Percentiles rank a stretch among this genome's conserved stretches.
Evolutionary conservation across 2,888 invertebrate species (phyloP).

Genomic region (Cephonodes hylas): DNA sequence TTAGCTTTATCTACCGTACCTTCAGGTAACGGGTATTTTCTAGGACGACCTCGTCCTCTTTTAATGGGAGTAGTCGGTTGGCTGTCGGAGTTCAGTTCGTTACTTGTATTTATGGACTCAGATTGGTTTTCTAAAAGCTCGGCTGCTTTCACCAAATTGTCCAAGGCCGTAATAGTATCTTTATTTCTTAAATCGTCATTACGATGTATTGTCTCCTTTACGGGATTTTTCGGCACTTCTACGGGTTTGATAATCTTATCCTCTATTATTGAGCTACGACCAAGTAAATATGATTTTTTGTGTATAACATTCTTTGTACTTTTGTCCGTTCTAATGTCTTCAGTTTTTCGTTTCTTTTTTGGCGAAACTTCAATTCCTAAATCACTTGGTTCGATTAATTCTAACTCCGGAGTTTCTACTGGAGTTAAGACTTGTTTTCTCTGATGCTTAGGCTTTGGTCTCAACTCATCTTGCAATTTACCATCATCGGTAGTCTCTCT

Average conservation of each 20-base stretch:
- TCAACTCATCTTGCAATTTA: slow-evolving; percentile 54
- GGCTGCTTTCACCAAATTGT: slow-evolving; percentile 73
- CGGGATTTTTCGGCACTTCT: slow-evolving; percentile 34
- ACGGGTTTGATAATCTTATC: slow-evolving; percentile 36
- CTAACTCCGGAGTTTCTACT: slow-evolving; percentile 68
- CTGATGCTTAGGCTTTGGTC: slow-evolving; percentile 68
- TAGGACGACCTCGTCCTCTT: slow-evolving; percentile 70
- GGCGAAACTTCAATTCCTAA: slow-evolving; percentile 59
- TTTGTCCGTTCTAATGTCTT: slow-evolving; percentile 58
- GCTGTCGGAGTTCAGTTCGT: slow-evolving; percentile 34
- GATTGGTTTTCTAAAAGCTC: slow-evolving; percentile 70
- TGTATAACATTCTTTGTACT: slow-evolving; percentile 54
- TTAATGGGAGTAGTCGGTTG: slow-evolving; percentile 58
- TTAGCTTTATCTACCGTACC: slow-evolving; percentile 39
- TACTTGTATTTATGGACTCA: slow-evolving; percentile 41
- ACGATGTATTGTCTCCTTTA: slow-evolving; percentile 39
- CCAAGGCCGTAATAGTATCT: slow-evolving; percentile 64
- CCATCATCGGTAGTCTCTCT: slow-evolving; percentile 47
- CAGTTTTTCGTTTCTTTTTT: slow-evolving; percentile 65
- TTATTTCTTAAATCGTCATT: slow-evolving; percentile 43
- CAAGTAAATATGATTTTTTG: slow-evolving; percentile 69
- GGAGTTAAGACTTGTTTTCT: slow-evolving; percentile 76
- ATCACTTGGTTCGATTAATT: slow-evolving; percentile 69
- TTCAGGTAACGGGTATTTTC: slow-evolving; percentile 69
- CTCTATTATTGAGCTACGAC: slow-evolving; percentile 40